These are phyloP conservation scores for Alviniconcha strummeri DNA, from an alignment of 2,888 invertebrate species.

Conservation along the genomic window DNA sequence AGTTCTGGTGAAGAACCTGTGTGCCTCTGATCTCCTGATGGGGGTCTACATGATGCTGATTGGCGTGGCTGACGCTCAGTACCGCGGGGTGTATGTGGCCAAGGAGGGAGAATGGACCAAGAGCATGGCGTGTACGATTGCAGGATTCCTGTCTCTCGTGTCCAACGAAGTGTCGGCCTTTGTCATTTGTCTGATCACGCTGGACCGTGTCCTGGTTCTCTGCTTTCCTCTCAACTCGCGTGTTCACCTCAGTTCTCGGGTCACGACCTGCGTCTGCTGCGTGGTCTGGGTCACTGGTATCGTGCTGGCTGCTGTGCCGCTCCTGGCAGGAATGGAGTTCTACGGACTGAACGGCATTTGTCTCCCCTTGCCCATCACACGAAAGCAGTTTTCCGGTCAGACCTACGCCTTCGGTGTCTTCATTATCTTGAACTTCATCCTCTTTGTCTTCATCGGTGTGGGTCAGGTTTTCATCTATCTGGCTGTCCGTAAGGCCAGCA, in stretches of 20 bases:
- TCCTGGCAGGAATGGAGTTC: constrained; percentile 57
- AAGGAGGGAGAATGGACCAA: constrained; percentile 51
- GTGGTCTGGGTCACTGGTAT: constrained; percentile 59
- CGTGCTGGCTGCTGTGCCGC: constrained; percentile 60
- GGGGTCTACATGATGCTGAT: constrained; percentile 52
- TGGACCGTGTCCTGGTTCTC: constrained; percentile 79
- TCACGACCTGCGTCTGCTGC: constrained; percentile 48
- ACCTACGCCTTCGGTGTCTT: constrained; percentile 69
- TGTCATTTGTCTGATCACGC: constrained; percentile 78
- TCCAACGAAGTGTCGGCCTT: constrained; percentile 80
- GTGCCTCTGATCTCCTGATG: constrained; percentile 45
- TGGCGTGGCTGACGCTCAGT: constrained; percentile 47
- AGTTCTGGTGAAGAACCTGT: constrained; percentile 33
- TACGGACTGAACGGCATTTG: constrained; percentile 64
- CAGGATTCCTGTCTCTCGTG: constrained; percentile 50
- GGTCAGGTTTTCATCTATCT: constrained; percentile 69
- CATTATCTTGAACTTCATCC: constrained; percentile 64
- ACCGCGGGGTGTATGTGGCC: constrained; percentile 50
- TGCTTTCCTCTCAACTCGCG: constrained; percentile 76
- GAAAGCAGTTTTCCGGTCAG: constrained; percentile 67
- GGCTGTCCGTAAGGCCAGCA: constrained; percentile 40
- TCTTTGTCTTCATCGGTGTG: constrained; percentile 63
- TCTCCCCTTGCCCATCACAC: constrained; percentile 68
- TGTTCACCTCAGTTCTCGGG: constrained; percentile 48
- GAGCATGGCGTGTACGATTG: constrained; percentile 47